A percentile compares a stretch with the other conserved stretches of the same genome.
phyloP scores from a whole-genome alignment of 2,888 invertebrate genomes.

The Scrobipalpa atriplicella region DNA sequence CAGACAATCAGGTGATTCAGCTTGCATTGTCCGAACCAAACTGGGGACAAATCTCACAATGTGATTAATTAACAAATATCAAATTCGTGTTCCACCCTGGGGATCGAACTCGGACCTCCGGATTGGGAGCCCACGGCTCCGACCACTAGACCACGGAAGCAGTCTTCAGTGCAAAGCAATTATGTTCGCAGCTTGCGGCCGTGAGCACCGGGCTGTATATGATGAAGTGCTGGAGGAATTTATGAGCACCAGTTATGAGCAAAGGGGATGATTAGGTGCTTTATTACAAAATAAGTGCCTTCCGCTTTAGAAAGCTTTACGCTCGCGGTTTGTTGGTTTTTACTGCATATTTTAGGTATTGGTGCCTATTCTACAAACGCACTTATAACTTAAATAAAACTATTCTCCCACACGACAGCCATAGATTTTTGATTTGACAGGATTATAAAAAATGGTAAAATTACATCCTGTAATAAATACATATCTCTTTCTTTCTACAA shows the following conservation, averaged over 20 bases:
- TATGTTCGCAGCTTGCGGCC: slow-evolving; percentile 64
- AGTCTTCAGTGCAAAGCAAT: slow-evolving; percentile 55
- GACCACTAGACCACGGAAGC: neutral
- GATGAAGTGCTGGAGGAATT: slow-evolving; percentile 25
- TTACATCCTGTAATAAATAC: neutral
- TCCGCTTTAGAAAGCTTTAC: neutral
- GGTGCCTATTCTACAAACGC: no score
- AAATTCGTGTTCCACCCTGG: neutral
- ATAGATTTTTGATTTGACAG: no score
- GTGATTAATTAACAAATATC: no score
- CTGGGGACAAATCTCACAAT: no score
- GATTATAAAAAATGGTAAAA: no score
- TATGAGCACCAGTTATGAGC: slow-evolving; percentile 20
- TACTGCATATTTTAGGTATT: neutral
- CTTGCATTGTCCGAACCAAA: no score
- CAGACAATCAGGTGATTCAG: no score
- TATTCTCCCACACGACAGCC: no score
- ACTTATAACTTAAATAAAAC: no score
- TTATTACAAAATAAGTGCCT: slow-evolving; percentile 14
- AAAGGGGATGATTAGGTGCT: slow-evolving; percentile 18
- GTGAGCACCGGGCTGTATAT: neutral
- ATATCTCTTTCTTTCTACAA: slow-evolving; percentile 68
- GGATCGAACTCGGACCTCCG: neutral
- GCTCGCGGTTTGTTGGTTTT: neutral
- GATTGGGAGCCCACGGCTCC: neutral